phyloP scores from a whole-genome alignment of 2,797 vertebrate species.

The Danio jaintianensis region DNA sequence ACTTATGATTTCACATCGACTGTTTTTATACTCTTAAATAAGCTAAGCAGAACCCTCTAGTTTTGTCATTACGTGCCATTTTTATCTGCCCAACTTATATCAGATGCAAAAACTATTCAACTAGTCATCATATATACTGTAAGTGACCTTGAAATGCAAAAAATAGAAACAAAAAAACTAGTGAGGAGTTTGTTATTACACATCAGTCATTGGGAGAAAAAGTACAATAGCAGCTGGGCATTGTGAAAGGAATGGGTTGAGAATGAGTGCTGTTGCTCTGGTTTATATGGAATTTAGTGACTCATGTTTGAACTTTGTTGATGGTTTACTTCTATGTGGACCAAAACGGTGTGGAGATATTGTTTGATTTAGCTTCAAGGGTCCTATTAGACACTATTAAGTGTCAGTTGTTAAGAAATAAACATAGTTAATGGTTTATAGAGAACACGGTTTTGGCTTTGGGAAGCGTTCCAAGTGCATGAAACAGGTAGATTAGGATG shows the following conservation, averaged over 20 bases:
- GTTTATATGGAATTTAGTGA: slow-evolving; percentile 20
- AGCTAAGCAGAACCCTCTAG: not conserved
- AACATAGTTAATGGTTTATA: not conserved
- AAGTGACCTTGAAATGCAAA: slow-evolving; percentile 61
- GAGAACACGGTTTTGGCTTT: slow-evolving; percentile 11
- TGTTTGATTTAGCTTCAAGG: slow-evolving; percentile 27
- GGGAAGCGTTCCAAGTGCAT: slow-evolving; percentile 5
- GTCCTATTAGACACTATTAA: slow-evolving; percentile 11
- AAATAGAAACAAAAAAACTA: not conserved
- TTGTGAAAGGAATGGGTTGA: not conserved
- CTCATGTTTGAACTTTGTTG: slow-evolving; percentile 41
- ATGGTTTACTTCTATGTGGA: slow-evolving; percentile 51
- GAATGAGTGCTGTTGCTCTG: slow-evolving; percentile 13
- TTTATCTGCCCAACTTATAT: not conserved
- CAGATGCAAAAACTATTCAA: slow-evolving; percentile 1
- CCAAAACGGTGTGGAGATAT: slow-evolving; percentile 49
- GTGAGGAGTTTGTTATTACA: not conserved
- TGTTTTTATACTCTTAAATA: slow-evolving; percentile 31
- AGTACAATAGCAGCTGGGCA: not conserved
- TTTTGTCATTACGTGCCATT: slow-evolving; percentile 3
- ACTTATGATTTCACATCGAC: not conserved
- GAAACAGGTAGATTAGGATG: not conserved
- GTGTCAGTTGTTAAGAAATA: slow-evolving; percentile 6
- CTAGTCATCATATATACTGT: not conserved
- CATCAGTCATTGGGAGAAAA: not conserved